Percentiles rank a stretch among this genome's conserved stretches.
Conservation (phyloP, 2,113 vertebrate species). For the Ariopsis seemanni region DNA sequence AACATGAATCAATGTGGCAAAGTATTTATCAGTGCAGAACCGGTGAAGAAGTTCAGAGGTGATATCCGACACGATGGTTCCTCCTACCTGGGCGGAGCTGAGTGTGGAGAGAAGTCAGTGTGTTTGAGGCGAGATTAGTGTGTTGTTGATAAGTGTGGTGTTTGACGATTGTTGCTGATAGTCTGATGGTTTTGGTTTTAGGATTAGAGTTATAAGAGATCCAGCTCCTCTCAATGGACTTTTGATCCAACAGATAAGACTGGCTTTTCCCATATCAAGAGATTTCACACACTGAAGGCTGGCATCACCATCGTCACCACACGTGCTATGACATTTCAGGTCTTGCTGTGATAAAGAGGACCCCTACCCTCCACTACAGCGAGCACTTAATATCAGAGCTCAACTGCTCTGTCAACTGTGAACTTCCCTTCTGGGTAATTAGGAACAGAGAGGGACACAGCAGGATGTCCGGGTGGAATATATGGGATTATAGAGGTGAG, state of each 20-base stretch:
- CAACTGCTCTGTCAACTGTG: slow-evolving; percentile 62
- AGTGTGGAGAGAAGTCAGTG: not conserved
- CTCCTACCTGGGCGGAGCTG: not conserved
- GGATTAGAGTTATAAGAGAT: not conserved
- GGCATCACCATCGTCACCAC: slow-evolving; percentile 18
- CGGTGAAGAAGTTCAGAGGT: not conserved
- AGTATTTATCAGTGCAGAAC: not conserved
- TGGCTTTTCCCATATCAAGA: too few relatives aligned
- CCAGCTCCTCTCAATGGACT: not conserved
- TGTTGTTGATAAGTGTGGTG: not conserved
- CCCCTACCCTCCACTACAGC: slow-evolving; percentile 46
- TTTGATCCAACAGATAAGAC: not conserved
- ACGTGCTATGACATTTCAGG: slow-evolving; percentile 62
- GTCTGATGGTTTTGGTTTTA: not conserved
- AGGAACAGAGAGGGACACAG: not conserved
- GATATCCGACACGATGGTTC: not conserved
- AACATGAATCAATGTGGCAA: not conserved
- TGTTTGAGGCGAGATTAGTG: not conserved
- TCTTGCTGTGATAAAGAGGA: slow-evolving; percentile 55
- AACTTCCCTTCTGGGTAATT: slow-evolving; percentile 65
- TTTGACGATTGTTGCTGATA: not conserved
- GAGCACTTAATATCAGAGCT: slow-evolving; percentile 56
- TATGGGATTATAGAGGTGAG: not conserved
- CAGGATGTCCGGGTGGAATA: slow-evolving; percentile 4
- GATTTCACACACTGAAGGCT: not conserved